A percentile compares a stretch with the other conserved stretches of the same genome.
These are phyloP conservation scores for Chloebia gouldiae DNA, from an alignment of 2,113 vertebrate genomes.

Conservation along the genomic window DNA sequence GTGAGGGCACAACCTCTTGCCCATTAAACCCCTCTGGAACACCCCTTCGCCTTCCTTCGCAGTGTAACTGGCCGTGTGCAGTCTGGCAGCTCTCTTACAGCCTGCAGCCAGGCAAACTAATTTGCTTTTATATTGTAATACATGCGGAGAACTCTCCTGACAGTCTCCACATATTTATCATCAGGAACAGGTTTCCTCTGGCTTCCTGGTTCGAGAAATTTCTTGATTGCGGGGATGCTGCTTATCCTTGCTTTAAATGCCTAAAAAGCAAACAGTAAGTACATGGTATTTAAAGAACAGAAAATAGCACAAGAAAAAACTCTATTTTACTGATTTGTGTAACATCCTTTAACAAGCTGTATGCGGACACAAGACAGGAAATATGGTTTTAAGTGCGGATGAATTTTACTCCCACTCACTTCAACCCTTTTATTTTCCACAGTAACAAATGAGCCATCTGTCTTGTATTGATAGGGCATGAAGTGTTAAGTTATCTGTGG, in stretches of 20 bases:
- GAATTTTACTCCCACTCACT: background rate
- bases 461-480: background rate
- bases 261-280: slow-evolving; percentile 53
- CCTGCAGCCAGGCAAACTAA: background rate
- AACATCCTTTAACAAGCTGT: background rate
- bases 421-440: background rate
- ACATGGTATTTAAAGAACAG: background rate
- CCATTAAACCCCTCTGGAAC: rapidly evolving
- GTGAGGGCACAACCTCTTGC: background rate
- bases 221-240: slow-evolving; percentile 72
- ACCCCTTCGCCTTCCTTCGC: background rate
- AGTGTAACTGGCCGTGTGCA: rapidly evolving
- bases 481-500: background rate
- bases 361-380: background rate
- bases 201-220: slow-evolving; percentile 84
- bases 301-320: background rate
- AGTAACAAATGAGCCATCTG: background rate
- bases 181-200: slow-evolving; percentile 82
- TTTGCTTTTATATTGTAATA: background rate
- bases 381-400: background rate
- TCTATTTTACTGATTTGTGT: background rate
- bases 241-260: slow-evolving; percentile 81
- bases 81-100: background rate
- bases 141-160: slow-evolving; percentile 68
- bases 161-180: slow-evolving; percentile 71